phyloP scores from a whole-genome alignment of 2,888 invertebrate genomes.

The Eulithis prunata region DNA sequence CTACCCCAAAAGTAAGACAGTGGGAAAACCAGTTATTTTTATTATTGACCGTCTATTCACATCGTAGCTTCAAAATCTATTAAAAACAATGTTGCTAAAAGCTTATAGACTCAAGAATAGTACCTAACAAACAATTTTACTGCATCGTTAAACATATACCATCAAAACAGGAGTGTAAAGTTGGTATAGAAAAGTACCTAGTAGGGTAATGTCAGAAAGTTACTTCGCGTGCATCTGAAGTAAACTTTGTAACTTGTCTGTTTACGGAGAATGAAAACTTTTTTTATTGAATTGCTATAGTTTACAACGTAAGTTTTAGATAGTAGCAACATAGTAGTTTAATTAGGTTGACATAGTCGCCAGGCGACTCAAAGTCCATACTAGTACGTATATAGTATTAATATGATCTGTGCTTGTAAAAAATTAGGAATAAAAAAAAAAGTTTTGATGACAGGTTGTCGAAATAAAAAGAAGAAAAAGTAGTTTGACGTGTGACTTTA shows the following conservation, averaged over 20 bases:
- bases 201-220: constrained; percentile 8
- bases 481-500: no score
- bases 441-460: no score
- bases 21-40: not conserved
- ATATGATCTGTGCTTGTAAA: no score
- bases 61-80: not conserved
- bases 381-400: no score
- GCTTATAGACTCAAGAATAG: constrained; percentile 8
- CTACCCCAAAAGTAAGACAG: not conserved
- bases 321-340: no score
- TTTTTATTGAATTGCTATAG: no score
- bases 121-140: not conserved
- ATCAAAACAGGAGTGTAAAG: constrained; percentile 9
- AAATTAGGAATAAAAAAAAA: no score
- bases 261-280: not conserved
- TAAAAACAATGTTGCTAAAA: constrained; percentile 27
- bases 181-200: not conserved
- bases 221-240: not conserved
- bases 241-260: constrained; percentile 5
- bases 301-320: no score
- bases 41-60: not conserved
- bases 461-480: no score
- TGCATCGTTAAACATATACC: constrained; percentile 13
- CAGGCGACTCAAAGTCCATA: no score
- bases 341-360: no score